These are phyloP conservation scores for Neoitamus cyanurus DNA, from an alignment of 2,888 invertebrate species.

Conservation along the genomic window DNA sequence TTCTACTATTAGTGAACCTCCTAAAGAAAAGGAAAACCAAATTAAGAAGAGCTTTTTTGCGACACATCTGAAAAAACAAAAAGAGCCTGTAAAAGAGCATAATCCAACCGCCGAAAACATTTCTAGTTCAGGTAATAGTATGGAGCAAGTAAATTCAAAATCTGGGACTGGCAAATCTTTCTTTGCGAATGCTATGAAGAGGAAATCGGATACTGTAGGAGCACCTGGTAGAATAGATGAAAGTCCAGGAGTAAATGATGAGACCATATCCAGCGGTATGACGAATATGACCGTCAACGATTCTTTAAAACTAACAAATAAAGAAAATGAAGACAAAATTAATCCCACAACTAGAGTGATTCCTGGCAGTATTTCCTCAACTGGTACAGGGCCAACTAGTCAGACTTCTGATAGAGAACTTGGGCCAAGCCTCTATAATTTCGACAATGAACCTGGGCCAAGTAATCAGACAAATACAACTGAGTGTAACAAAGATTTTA, in stretches of 20 bases:
- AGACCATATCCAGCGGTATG: neutral
- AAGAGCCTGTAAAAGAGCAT: constrained; percentile 48
- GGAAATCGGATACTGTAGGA: neutral
- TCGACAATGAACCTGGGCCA: neutral
- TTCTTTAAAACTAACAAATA: neutral
- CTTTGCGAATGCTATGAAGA: constrained; percentile 17
- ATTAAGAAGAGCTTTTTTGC: constrained; percentile 58
- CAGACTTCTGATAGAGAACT: neutral
- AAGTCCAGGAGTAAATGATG: neutral
- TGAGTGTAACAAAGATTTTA: constrained; percentile 38
- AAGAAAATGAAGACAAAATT: neutral
- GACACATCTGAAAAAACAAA: constrained; percentile 52
- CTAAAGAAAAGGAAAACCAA: constrained; percentile 49
- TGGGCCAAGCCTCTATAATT: neutral
- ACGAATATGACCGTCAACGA: neutral
- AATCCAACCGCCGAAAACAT: neutral
- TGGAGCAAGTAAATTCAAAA: neutral
- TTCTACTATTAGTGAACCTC: neutral
- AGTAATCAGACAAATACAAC: neutral
- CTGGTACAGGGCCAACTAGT: neutral
- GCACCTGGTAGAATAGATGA: neutral
- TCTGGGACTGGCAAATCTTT: constrained; percentile 18
- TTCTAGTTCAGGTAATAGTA: neutral
- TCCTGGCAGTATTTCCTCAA: neutral
- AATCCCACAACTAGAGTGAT: neutral